Percentiles rank a stretch among this genome's conserved stretches.
Evolutionary conservation across 1,140 invertebrate genomes (phyloP).

Genomic region (Rhyzopertha dominica): DNA sequence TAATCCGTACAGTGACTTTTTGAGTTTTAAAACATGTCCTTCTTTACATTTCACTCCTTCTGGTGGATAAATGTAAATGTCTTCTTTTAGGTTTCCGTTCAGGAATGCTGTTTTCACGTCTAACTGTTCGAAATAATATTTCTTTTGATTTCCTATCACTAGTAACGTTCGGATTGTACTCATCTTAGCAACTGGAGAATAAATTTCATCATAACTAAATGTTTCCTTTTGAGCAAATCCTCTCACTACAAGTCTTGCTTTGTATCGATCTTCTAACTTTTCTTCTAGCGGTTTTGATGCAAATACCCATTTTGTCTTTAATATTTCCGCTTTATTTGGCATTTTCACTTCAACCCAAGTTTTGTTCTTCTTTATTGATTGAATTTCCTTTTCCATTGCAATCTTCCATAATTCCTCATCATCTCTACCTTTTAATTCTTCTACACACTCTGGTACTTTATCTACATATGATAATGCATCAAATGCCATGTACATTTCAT

Average conservation of each 20-base stretch:
- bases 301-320: conserved; percentile 43
- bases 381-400: conserved; percentile 42
- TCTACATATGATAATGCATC: conserved; percentile 15
- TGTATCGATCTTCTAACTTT: conserved; percentile 34
- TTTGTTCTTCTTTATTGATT: conserved; percentile 36
- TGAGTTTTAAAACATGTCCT: conserved; percentile 6
- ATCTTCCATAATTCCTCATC: conserved; percentile 36
- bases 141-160: conserved; percentile 35
- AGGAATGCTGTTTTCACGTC: conserved; percentile 47
- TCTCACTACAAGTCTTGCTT: conserved; percentile 45
- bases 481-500: conserved; percentile 20
- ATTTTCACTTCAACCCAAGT: conserved; percentile 36
- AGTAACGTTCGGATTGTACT: conserved; percentile 43
- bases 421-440: conserved; percentile 34
- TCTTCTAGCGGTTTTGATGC: conserved; percentile 15
- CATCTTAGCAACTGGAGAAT: conserved; percentile 39
- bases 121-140: conserved; percentile 38
- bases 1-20: conserved; percentile 2
- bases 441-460: conserved; percentile 19
- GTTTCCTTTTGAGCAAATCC: conserved; percentile 42
- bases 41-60: conserved; percentile 16
- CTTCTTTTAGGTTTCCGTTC: conserved; percentile 42
- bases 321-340: conserved; percentile 26
- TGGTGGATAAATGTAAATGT: conserved; percentile 43
- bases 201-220: conserved; percentile 44